A percentile compares a stretch with the other conserved stretches of the same genome.
Conservation (phyloP, 64 coral and sea anemone genomes). For the Stichodactyla mertensii region DNA sequence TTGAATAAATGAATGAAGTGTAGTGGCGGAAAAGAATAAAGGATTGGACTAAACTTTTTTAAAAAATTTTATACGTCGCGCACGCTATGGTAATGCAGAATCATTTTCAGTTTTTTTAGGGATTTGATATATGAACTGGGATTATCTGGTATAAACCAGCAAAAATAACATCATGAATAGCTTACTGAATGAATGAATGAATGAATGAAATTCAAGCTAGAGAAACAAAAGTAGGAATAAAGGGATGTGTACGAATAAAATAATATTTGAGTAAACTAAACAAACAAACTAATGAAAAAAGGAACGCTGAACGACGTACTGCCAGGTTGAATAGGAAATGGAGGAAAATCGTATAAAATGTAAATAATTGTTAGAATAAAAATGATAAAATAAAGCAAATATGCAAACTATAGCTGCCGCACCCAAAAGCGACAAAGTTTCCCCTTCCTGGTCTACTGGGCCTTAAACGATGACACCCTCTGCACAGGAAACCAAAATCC, state of each 20-base stretch:
- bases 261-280: neutral
- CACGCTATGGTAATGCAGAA: no score
- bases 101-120: no score
- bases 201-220: no score
- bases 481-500: neutral
- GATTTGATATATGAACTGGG: no score
- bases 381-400: neutral
- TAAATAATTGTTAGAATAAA: neutral
- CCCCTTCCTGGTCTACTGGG: neutral
- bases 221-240: no score
- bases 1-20: neutral
- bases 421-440: neutral
- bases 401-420: neutral
- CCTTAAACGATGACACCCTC: neutral
- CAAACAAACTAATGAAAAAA: neutral
- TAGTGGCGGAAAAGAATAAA: slow-evolving; percentile 5
- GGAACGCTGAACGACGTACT: no score
- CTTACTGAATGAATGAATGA: no score
- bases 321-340: no score
- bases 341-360: no score
- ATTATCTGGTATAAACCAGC: no score
- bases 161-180: no score
- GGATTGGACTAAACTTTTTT: neutral
- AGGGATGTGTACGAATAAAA: no score
- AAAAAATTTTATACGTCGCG: neutral